Percentiles rank a stretch among this genome's conserved stretches.
phyloP scores from a whole-genome alignment of 2,797 vertebrate species.

The Neosilurus hyrtlii region DNA sequence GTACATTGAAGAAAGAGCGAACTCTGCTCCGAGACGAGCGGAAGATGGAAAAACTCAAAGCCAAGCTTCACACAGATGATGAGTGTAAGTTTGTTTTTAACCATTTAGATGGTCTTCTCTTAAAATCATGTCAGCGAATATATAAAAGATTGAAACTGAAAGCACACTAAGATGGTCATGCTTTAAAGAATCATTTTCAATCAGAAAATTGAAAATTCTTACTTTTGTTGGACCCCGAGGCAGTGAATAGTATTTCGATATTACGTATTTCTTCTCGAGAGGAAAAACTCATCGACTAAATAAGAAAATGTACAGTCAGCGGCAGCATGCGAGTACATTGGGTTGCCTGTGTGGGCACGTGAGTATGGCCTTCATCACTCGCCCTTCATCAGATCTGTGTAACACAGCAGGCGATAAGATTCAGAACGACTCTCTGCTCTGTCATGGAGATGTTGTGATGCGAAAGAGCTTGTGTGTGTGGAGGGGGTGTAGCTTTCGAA shows the following conservation, averaged over 20 bases:
- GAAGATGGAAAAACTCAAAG: conserved; percentile 99
- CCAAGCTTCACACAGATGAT: conserved; percentile 97
- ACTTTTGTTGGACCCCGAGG: neutral
- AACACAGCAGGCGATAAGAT: too few species aligned
- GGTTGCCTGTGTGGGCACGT: too few species aligned
- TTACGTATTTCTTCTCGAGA: too few species aligned
- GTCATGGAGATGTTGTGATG: too few species aligned
- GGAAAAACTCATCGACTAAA: too few species aligned
- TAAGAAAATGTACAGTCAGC: too few species aligned
- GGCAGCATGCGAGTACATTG: too few species aligned
- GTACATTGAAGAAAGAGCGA: conserved; percentile 92
- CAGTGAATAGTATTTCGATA: neutral
- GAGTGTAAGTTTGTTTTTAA: conserved; percentile 80
- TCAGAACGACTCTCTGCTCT: too few species aligned
- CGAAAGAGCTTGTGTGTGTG: too few species aligned
- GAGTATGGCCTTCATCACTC: too few species aligned
- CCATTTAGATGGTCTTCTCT: neutral
- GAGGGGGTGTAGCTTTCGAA: neutral
- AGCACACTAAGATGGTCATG: neutral
- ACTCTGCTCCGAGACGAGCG: conserved; percentile 90
- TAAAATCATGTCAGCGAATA: neutral
- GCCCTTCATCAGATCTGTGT: too few species aligned
- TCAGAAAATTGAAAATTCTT: neutral
- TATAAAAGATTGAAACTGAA: neutral
- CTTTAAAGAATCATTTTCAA: neutral